A percentile compares a stretch with the other conserved stretches of the same genome.
Conservation (phyloP, 2,113 vertebrate species). For the western clawed frog (Xenopus tropicalis) region DNA sequence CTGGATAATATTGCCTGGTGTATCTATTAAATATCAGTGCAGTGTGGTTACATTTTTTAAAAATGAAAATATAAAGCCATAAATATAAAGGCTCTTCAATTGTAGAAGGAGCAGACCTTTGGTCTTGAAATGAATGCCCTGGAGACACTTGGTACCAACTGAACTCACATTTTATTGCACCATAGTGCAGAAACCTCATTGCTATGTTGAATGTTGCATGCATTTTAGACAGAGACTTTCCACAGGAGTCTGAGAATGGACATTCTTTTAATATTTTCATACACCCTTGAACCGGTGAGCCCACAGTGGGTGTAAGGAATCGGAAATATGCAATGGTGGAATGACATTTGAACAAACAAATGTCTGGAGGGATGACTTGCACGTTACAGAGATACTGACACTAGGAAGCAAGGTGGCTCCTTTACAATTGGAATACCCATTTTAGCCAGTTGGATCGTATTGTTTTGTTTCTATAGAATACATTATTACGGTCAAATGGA, state of each 20-base stretch:
- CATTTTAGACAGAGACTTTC: constrained; percentile 2
- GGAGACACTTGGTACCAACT: not conserved
- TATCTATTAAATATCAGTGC: too few species aligned
- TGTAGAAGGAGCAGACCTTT: too few species aligned
- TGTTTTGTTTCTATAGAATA: too few species aligned
- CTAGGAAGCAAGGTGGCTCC: too few species aligned
- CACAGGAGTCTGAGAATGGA: not conserved
- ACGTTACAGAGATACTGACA: not conserved
- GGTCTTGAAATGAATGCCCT: too few species aligned
- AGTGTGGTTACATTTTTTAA: too few species aligned
- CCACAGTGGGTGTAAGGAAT: constrained; percentile 1
- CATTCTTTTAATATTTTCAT: constrained; percentile 35
- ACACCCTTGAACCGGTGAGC: not conserved
- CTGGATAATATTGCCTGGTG: too few species aligned
- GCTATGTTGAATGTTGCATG: constrained; percentile 10
- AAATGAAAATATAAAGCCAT: too few species aligned
- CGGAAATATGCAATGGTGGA: constrained; percentile 27
- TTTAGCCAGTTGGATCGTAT: too few species aligned
- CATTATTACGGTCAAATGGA: too few species aligned
- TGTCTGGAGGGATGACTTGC: not conserved
- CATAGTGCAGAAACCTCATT: not conserved
- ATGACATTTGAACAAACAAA: constrained; percentile 28
- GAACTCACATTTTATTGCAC: constrained; percentile 19
- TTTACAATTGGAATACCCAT: too few species aligned
- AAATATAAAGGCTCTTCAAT: too few species aligned